phyloP scores from a whole-genome alignment of 2,797 vertebrate species.

The Tenualosa thibaudeaui region DNA sequence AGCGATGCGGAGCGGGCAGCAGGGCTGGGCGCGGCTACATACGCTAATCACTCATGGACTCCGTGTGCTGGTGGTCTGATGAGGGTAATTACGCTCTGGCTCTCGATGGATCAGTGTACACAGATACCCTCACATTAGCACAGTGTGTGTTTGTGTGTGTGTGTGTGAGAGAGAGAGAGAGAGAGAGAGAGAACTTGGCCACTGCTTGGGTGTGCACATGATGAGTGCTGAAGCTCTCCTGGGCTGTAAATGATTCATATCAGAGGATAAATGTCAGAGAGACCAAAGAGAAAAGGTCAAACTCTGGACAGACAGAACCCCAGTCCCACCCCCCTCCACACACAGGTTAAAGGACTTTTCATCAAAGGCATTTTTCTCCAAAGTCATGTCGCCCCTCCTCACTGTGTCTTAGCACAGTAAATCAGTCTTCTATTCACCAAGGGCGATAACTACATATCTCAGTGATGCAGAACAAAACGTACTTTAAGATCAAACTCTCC shows the following conservation, averaged over 20 bases:
- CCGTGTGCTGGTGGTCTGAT: neutral
- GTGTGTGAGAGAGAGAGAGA: neutral
- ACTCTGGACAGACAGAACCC: neutral
- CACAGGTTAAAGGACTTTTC: neutral
- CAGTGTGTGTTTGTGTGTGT: too few species aligned
- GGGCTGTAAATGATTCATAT: constrained; percentile 9
- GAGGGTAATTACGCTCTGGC: neutral
- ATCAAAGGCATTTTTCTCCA: constrained; percentile 4
- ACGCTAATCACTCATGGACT: neutral
- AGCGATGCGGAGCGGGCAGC: neutral
- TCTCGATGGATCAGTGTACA: neutral
- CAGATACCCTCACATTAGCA: neutral
- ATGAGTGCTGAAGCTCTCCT: neutral
- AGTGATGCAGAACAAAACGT: neutral
- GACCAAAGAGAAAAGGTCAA: constrained; percentile 17
- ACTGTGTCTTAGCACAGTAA: neutral
- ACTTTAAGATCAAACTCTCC: neutral
- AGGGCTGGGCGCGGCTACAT: neutral
- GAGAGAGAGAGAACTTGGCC: neutral
- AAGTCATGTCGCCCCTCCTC: neutral
- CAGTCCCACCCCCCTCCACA: neutral
- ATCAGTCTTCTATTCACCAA: neutral
- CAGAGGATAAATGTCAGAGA: neutral
- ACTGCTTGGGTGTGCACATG: neutral
- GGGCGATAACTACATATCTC: neutral